Conservation (phyloP, 2,797 vertebrate genomes). For the Eremophila alpestris region DNA sequence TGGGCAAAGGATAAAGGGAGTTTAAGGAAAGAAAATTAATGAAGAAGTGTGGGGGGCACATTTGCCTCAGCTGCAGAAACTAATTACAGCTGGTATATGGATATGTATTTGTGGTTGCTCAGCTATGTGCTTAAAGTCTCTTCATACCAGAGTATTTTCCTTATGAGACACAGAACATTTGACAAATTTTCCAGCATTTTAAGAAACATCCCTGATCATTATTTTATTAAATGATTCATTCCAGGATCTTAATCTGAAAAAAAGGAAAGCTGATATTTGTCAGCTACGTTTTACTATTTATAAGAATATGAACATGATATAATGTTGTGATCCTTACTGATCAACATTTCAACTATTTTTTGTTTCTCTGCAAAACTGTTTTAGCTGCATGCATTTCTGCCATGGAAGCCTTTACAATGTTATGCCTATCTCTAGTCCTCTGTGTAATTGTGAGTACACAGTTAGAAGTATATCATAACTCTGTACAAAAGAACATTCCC, state of each 20-base stretch:
- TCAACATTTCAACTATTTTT: not conserved
- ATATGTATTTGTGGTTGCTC: not conserved
- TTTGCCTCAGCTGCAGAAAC: not conserved
- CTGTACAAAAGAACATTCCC: not conserved
- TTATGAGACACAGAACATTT: not conserved
- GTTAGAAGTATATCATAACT: not conserved
- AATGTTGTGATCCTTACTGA: not conserved
- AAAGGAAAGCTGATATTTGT: not conserved
- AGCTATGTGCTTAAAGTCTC: not conserved
- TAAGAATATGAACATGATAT: not conserved
- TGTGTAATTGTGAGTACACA: not conserved
- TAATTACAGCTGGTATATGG: not conserved
- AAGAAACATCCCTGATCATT: not conserved
- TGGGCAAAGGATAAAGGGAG: not conserved
- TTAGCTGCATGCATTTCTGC: not conserved
- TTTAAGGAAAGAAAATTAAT: not conserved
- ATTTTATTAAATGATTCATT: not conserved
- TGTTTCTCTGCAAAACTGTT: not conserved
- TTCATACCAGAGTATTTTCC: not conserved
- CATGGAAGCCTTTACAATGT: not conserved
- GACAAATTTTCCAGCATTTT: not conserved
- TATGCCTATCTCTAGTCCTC: not conserved
- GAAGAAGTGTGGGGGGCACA: not conserved
- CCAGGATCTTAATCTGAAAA: not conserved
- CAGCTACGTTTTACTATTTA: not conserved